Percentiles rank a stretch among this genome's conserved stretches.
These are phyloP conservation scores for Paracyclopina nana DNA, from an alignment of 1,140 invertebrate genomes.

Conservation along the genomic window DNA sequence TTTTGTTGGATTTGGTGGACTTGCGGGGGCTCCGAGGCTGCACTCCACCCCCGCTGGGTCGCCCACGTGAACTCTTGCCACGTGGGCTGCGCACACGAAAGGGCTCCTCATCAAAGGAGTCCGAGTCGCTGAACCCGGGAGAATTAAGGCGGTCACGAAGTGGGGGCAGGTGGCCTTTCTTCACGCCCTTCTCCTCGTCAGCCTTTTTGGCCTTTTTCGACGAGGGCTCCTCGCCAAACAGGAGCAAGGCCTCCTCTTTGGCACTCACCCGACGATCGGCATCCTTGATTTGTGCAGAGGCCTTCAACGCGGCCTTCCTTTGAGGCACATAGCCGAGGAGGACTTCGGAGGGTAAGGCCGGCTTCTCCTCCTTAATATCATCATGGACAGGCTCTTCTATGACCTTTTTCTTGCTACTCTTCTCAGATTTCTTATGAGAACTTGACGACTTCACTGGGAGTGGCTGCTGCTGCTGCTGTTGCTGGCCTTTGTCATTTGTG, in stretches of 20 bases:
- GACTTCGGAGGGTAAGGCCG: conserved; percentile 16
- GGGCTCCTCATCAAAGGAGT: conserved; percentile 4
- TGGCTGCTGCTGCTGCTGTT: neutral
- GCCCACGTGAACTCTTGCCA: neutral
- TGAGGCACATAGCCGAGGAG: conserved; percentile 47
- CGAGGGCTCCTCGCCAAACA: conserved; percentile 15
- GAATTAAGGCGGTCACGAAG: neutral
- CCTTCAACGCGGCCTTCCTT: conserved; percentile 69
- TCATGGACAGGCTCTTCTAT: conserved; percentile 25
- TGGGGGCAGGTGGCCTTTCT: conserved; percentile 3
- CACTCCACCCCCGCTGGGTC: neutral
- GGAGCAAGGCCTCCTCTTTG: neutral
- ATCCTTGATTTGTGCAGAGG: conserved; percentile 32
- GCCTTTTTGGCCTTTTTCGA: conserved; percentile 14
- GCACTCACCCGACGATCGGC: neutral
- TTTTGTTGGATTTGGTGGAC: neutral
- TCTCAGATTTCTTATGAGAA: conserved; percentile 25
- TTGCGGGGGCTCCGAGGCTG: conserved; percentile 11
- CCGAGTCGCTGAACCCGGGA: conserved; percentile 6
- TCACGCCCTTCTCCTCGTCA: conserved; percentile 4
- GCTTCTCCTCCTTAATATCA: conserved; percentile 27
- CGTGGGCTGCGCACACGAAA: conserved; percentile 2
- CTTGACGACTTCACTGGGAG: neutral
- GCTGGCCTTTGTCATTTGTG: neutral
- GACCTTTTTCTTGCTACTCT: conserved; percentile 26